Percentiles rank a stretch among this genome's conserved stretches.
Conservation (phyloP, 1,140 invertebrate species). For the Triops longicaudatus region DNA sequence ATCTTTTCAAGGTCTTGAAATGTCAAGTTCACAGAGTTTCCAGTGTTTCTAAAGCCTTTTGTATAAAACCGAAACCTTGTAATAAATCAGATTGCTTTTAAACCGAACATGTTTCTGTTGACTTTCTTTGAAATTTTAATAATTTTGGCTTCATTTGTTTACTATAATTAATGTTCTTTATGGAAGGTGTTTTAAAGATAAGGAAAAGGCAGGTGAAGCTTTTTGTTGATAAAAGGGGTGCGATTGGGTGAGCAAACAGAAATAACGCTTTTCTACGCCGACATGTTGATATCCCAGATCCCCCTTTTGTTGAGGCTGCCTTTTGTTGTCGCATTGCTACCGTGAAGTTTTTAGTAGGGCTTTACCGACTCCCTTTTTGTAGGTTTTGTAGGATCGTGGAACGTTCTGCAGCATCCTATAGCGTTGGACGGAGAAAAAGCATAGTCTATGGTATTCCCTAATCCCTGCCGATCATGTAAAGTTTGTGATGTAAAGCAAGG, state of each 20-base stretch:
- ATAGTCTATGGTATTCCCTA: neutral
- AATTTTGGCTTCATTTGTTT: too few species aligned
- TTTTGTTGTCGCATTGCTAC: neutral
- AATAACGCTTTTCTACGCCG: neutral
- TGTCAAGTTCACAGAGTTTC: neutral
- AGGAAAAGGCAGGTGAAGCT: neutral
- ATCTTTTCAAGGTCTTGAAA: neutral
- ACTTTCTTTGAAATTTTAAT: neutral
- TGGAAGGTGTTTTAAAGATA: neutral
- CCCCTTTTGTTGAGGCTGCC: neutral
- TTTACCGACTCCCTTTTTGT: neutral
- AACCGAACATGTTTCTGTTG: neutral
- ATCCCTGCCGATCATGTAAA: neutral
- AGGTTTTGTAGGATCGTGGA: neutral
- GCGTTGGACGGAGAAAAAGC: neutral
- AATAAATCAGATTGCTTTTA: neutral
- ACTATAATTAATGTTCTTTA: neutral
- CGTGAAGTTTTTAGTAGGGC: neutral
- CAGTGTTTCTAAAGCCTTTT: neutral
- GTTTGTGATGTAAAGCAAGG: conserved; percentile 11
- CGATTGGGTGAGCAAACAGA: conserved; percentile 4
- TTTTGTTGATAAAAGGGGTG: neutral
- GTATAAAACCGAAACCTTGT: neutral
- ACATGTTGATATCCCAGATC: neutral
- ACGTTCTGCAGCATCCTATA: neutral